These are phyloP conservation scores for Crossocerus cetratus DNA, from an alignment of 2,888 invertebrate species.

Conservation along the genomic window DNA sequence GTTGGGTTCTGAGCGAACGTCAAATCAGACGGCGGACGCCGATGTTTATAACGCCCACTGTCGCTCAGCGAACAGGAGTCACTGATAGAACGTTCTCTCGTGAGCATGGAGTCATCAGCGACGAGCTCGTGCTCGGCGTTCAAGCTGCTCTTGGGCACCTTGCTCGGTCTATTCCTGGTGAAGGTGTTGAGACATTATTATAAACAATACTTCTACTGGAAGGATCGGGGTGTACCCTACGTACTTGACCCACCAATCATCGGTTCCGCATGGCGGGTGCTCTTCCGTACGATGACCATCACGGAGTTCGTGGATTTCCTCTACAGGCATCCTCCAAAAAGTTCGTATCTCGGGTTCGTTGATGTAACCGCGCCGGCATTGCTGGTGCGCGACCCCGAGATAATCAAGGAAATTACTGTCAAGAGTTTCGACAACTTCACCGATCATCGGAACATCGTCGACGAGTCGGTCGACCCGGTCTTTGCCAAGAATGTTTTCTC, in stretches of 20 bases:
- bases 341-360: conserved; percentile 62
- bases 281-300: conserved; percentile 33
- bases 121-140: background rate
- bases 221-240: conserved; percentile 45
- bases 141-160: conserved; percentile 11
- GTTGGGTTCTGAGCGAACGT: background rate
- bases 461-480: conserved; percentile 65
- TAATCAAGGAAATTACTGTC: conserved; percentile 66
- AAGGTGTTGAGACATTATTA: conserved; percentile 9
- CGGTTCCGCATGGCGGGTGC: conserved; percentile 37
- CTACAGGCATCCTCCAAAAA: conserved; percentile 42
- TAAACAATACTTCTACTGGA: conserved; percentile 55
- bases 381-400: conserved; percentile 67
- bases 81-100: background rate
- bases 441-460: conserved; percentile 63
- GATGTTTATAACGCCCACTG: conserved; percentile 12
- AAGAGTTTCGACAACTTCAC: conserved; percentile 69
- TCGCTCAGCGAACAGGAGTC: background rate
- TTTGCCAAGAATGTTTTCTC: conserved; percentile 67
- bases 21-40: no score
- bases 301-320: conserved; percentile 10
- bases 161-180: conserved; percentile 22
- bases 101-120: conserved; percentile 27
- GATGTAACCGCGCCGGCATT: conserved; percentile 62
- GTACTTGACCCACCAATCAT: conserved; percentile 31